Evolutionary conservation across 2,113 vertebrate species (phyloP).

Genomic region (Xenopus borealis): DNA sequence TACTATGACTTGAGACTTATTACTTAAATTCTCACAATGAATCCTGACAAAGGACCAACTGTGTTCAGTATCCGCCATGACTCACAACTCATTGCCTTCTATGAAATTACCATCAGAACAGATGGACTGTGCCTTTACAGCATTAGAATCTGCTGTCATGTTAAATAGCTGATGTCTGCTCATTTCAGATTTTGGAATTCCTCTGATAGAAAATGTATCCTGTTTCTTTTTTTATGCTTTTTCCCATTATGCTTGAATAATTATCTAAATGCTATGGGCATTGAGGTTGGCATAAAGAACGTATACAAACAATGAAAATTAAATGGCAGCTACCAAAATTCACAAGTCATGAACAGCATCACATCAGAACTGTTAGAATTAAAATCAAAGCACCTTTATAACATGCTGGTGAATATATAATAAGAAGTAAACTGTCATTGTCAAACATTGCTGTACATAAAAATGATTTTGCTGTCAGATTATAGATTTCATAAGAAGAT

Average conservation of each 20-base stretch:
- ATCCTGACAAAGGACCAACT: not conserved
- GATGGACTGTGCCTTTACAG: conserved; percentile 10
- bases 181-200: conserved; percentile 7
- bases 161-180: conserved; percentile 5
- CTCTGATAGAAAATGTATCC: conserved; percentile 11
- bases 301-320: not conserved
- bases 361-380: too few relatives aligned
- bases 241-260: not conserved
- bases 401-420: too few relatives aligned
- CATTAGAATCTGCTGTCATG: conserved; percentile 9
- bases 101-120: conserved; percentile 17
- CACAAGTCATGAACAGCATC: not conserved
- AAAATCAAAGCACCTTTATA: too few relatives aligned
- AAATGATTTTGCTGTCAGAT: too few relatives aligned
- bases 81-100: not conserved
- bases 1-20: not conserved
- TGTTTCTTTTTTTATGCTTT: not conserved
- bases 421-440: too few relatives aligned
- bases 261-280: conserved; percentile 12
- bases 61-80: conserved; percentile 4
- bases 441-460: too few relatives aligned
- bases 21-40: not conserved
- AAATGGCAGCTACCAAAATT: not conserved
- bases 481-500: too few relatives aligned
- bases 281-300: not conserved